Evolutionary conservation across 2,113 vertebrate genomes (phyloP).

Genomic region (Lanius collurio): DNA sequence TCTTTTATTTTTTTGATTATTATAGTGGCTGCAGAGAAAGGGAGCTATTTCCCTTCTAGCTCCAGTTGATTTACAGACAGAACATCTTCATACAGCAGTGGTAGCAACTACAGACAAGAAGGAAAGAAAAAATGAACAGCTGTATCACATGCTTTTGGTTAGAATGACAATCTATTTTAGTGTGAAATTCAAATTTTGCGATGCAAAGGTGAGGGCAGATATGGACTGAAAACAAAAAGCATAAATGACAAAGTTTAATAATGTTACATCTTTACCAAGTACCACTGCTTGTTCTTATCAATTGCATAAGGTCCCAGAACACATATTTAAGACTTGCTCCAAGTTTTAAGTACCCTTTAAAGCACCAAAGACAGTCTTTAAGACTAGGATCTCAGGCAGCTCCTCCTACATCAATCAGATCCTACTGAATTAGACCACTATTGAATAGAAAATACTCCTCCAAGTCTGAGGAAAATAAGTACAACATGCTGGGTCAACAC

Average conservation of each 20-base stretch:
- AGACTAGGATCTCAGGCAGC: neutral
- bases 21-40: neutral
- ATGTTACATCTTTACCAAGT: neutral
- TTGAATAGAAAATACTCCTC: neutral
- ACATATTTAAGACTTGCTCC: neutral
- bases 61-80: neutral
- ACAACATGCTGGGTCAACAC: neutral
- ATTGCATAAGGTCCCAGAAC: neutral
- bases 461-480: constrained; percentile 8
- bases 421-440: neutral
- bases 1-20: neutral
- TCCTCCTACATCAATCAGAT: constrained; percentile 18
- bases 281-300: neutral
- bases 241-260: neutral
- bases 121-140: neutral
- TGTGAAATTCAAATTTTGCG: neutral
- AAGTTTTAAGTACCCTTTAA: neutral
- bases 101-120: neutral
- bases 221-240: neutral
- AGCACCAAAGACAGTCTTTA: neutral
- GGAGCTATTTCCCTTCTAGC: neutral
- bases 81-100: neutral
- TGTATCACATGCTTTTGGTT: neutral
- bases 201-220: neutral
- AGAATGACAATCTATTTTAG: neutral